A percentile compares a stretch with the other conserved stretches of the same genome.
phyloP scores from a whole-genome alignment of 2,888 invertebrate species.

The Phlogophora meticulosa region DNA sequence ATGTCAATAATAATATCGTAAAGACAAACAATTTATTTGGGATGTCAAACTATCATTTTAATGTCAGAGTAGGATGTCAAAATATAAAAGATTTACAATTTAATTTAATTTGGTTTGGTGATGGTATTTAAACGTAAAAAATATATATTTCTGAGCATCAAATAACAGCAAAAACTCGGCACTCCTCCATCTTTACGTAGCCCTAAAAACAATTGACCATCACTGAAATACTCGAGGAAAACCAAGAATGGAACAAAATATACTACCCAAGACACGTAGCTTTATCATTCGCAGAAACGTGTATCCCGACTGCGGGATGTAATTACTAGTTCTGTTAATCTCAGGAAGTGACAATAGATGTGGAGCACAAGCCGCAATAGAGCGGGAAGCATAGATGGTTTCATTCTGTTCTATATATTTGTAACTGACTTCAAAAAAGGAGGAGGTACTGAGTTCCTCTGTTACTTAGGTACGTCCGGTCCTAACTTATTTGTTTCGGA shows the following conservation, averaged over 20 bases:
- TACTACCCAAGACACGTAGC: not conserved
- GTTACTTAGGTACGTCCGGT: too few relatives aligned
- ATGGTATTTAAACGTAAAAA: too few relatives aligned
- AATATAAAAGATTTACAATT: too few relatives aligned
- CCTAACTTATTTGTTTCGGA: too few relatives aligned
- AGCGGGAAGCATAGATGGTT: constrained; percentile 6
- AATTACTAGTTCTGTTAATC: constrained; percentile 45
- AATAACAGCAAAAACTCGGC: not conserved
- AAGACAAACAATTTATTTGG: too few relatives aligned
- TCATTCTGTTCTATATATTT: constrained; percentile 2
- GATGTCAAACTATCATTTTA: too few relatives aligned
- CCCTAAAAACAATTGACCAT: not conserved
- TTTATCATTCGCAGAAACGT: constrained; percentile 10
- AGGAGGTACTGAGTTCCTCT: too few relatives aligned
- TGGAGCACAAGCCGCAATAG: constrained; percentile 7
- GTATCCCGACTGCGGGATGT: constrained; percentile 16
- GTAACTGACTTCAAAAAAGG: too few relatives aligned
- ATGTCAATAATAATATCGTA: too few relatives aligned
- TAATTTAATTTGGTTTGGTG: too few relatives aligned
- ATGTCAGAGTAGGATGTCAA: too few relatives aligned
- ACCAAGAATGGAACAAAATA: not conserved
- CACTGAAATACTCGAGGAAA: not conserved
- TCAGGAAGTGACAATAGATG: constrained; percentile 11
- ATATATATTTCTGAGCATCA: too few relatives aligned
- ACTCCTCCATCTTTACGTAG: not conserved